These are phyloP conservation scores for Palloptera scutellata DNA, from an alignment of 2,888 invertebrate genomes.

Conservation along the genomic window DNA sequence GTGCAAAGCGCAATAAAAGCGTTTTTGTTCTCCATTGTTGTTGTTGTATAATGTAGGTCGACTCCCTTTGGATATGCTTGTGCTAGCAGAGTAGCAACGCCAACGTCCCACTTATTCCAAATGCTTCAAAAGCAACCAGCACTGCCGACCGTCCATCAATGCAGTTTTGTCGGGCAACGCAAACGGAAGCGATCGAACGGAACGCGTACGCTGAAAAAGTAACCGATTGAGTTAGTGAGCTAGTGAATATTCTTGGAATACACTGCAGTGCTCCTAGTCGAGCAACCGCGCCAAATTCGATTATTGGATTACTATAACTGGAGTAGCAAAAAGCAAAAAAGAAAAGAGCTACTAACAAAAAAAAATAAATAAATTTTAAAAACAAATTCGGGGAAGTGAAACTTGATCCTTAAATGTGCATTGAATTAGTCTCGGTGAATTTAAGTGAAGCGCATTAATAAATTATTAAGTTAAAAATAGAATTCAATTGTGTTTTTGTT, in stretches of 20 bases:
- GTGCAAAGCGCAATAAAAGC: no score
- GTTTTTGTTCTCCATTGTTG: no score
- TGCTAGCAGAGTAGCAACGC: background rate
- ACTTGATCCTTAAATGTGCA: constrained; percentile 30
- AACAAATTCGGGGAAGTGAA: constrained; percentile 29
- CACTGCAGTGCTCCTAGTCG: no score
- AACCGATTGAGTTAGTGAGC: constrained; percentile 7
- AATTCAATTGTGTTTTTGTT: no score
- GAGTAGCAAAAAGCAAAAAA: constrained; percentile 4
- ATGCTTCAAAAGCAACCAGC: constrained; percentile 51
- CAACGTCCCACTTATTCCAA: constrained; percentile 51
- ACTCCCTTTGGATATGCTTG: constrained; percentile 29
- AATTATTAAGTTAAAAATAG: no score
- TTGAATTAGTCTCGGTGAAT: background rate
- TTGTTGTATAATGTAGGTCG: constrained; percentile 48
- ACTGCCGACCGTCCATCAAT: constrained; percentile 39
- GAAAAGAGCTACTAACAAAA: no score
- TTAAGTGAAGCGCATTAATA: no score
- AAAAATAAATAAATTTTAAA: background rate
- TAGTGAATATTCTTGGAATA: constrained; percentile 4
- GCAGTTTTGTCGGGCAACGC: constrained; percentile 47
- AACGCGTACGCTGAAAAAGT: constrained; percentile 29
- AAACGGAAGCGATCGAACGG: constrained; percentile 38
- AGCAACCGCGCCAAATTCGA: background rate
- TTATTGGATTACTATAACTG: constrained; percentile 27